phyloP scores from a whole-genome alignment of 2,797 vertebrate genomes.

The Clarias pachynema region DNA sequence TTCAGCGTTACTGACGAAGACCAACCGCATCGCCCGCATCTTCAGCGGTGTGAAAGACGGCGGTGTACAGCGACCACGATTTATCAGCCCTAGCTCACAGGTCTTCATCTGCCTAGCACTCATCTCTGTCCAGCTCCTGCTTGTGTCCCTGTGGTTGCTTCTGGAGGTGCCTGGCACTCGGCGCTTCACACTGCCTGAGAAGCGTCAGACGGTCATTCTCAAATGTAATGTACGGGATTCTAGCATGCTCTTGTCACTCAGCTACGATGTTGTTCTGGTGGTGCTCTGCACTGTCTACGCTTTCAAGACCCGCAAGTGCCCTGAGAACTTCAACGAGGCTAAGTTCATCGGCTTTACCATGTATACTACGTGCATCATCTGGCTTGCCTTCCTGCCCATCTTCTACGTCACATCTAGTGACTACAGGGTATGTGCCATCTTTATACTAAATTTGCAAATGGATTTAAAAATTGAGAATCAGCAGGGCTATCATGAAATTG shows the following conservation, averaged over 20 bases:
- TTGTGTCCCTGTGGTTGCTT: slow-evolving; percentile 93
- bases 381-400: slow-evolving; percentile 98
- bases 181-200: slow-evolving; percentile 89
- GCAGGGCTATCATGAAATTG: background rate
- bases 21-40: slow-evolving; percentile 96
- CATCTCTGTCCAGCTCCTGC: slow-evolving; percentile 91
- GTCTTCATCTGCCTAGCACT: slow-evolving; percentile 96
- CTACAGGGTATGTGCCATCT: slow-evolving; percentile 89
- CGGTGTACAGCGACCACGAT: slow-evolving; percentile 88
- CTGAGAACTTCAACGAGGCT: slow-evolving; percentile 99
- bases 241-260: slow-evolving; percentile 96
- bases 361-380: slow-evolving; percentile 99
- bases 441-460: background rate
- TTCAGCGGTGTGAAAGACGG: slow-evolving; percentile 92
- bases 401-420: slow-evolving; percentile 99
- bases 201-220: slow-evolving; percentile 93
- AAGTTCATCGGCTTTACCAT: slow-evolving; percentile 99
- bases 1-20: slow-evolving; percentile 96
- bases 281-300: slow-evolving; percentile 98
- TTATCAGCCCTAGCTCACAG: slow-evolving; percentile 97
- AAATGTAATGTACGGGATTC: slow-evolving; percentile 98
- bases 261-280: slow-evolving; percentile 94
- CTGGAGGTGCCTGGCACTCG: slow-evolving; percentile 92
- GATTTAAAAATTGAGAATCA: background rate
- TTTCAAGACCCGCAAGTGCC: slow-evolving; percentile 99